Evolutionary conservation across 1,140 invertebrate genomes (phyloP), one percentile per base, ranked within the genome.

Genomic region (Brachionus koreanus): DNA sequence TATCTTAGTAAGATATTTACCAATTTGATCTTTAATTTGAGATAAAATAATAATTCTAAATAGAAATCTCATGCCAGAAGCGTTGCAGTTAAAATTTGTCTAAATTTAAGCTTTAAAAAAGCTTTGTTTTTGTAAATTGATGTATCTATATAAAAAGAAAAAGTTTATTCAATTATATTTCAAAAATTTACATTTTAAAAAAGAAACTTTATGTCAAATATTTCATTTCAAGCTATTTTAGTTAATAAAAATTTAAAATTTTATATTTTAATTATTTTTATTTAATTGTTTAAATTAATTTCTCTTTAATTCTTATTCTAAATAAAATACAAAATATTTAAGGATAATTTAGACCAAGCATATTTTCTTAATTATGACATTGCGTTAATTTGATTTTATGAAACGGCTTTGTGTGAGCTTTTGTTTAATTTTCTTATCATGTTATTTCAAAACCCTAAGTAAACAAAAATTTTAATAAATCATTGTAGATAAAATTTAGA

Each of bases 391-490:
- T 57, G 49, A 57, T 57, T 57, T 25, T 49, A 49, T 13, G 12
- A 49, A 10, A 49, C 5, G 49, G 19, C 16, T 57, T 19, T 19
- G 19, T 57, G 19, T 19, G n/a, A 57, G 49, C 19, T 57, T 19
- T 57, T 57, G 49, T 57, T 57, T 57, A 57, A 57, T 57, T n/a
- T 57, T 57, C 49, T 57, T 57, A 57, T 57, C 49, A 57, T 7
- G 19, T 9, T 6, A 9, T 23, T 57, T n/a, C 9, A 19, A 57
- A 57, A 57, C 16, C 49, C 19, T 57, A 57, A 57, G 19, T 57
- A 57, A 57, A 57, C 19, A 19, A 57, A 57, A 9, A 57, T 19
- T 57, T 23, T 9, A 23, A 57, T 57, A 16, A 57, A 57, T 57
- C 49, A 2, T 5, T 19, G 9, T 19, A 42, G 7, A 19, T 19